These are phyloP conservation scores for Aphelenchoides besseyi DNA, from an alignment of 1,140 invertebrate genomes.

Conservation along the genomic window DNA sequence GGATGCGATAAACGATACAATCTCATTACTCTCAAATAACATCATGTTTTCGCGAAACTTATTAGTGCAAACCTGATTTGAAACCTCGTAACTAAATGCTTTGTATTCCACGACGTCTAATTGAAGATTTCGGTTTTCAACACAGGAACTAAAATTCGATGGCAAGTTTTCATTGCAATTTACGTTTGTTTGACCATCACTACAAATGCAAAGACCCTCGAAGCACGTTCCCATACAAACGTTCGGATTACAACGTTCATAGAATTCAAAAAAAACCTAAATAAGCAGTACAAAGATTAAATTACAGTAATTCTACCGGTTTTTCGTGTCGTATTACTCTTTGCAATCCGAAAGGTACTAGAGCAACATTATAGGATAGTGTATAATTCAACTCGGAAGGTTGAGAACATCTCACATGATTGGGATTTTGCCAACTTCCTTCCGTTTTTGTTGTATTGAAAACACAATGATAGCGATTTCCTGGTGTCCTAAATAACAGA, in stretches of 20 bases:
- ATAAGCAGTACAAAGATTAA: background rate
- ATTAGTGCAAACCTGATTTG: background rate
- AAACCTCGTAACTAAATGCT: background rate
- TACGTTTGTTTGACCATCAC: background rate
- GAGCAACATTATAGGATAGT: background rate
- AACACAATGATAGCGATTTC: constrained; percentile 3
- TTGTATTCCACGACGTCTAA: background rate
- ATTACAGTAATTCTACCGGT: background rate
- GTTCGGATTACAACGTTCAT: background rate
- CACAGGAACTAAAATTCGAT: background rate
- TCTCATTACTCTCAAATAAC: background rate
- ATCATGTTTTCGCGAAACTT: too few relatives aligned
- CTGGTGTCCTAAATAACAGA: constrained; percentile 8
- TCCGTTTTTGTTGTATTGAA: constrained; percentile 10
- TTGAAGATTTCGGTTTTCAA: background rate
- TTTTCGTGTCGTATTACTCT: background rate
- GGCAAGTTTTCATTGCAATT: background rate
- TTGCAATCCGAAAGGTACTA: background rate
- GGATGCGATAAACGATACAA: background rate
- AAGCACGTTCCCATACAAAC: constrained; percentile 16
- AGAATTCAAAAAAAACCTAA: constrained; percentile 15
- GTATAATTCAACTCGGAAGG: background rate
- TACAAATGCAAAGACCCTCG: background rate
- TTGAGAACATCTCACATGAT: background rate
- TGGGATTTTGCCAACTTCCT: constrained; percentile 8